phyloP scores from a whole-genome alignment of 2,113 vertebrate genomes.

The Megaleporinus macrocephalus region DNA sequence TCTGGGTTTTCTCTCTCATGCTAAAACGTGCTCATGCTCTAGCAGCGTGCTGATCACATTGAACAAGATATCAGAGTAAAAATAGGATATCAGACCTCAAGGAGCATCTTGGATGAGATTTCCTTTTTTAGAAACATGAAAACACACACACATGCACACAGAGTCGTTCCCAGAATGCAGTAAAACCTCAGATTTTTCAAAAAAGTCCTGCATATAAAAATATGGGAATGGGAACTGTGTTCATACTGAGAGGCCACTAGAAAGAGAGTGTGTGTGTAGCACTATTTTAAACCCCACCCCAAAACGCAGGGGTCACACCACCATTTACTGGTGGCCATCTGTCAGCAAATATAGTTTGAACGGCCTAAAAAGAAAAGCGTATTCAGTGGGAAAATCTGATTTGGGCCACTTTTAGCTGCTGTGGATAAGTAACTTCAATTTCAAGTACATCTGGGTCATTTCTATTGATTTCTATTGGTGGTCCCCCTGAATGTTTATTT shows the following conservation, averaged over 20 bases:
- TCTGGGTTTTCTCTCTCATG: not conserved
- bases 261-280: not conserved
- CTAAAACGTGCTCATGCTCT: not conserved
- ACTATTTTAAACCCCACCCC: not conserved
- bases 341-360: too few relatives aligned
- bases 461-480: too few relatives aligned
- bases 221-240: not conserved
- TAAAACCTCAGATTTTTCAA: not conserved
- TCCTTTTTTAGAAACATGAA: not conserved
- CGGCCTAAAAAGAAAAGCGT: too few relatives aligned
- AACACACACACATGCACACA: constrained; percentile 39
- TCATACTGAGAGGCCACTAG: not conserved
- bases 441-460: too few relatives aligned
- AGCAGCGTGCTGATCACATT: not conserved
- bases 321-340: not conserved
- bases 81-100: constrained; percentile 20
- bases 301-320: not conserved
- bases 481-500: too few relatives aligned
- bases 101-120: not conserved
- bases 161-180: not conserved
- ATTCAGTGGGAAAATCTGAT: too few relatives aligned
- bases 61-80: not conserved
- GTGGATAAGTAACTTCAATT: too few relatives aligned
- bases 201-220: not conserved
- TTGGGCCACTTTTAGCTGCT: too few relatives aligned